Evolutionary conservation across 1,140 invertebrate species (phyloP).

Genomic region (Cheumatopsyche charites): DNA sequence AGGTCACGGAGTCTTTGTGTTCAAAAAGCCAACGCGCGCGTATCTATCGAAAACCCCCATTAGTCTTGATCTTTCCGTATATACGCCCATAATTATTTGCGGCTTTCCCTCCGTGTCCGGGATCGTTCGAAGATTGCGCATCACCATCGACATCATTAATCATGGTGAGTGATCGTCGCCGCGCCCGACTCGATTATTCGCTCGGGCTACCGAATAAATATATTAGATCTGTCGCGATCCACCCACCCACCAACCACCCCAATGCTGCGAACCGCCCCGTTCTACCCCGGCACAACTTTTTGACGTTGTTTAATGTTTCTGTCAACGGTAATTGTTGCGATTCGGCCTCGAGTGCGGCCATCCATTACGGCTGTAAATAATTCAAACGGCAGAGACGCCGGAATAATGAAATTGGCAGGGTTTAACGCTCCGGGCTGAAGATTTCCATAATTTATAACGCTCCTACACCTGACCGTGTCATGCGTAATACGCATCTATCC

Average conservation of each 20-base stretch:
- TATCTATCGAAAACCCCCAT: constrained; percentile 17
- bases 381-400: constrained; percentile 34
- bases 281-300: constrained; percentile 37
- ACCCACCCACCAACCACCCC: neutral
- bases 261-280: neutral
- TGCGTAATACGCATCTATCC: neutral
- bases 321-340: constrained; percentile 46
- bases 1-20: neutral
- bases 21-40: neutral
- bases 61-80: constrained; percentile 22
- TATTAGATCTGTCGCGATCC: constrained; percentile 22
- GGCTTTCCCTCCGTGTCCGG: constrained; percentile 11
- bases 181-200: constrained; percentile 31
- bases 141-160: constrained; percentile 29
- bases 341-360: constrained; percentile 30
- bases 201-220: constrained; percentile 29
- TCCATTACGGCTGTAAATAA: constrained; percentile 45
- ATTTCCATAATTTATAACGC: constrained; percentile 37
- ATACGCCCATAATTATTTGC: constrained; percentile 16
- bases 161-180: constrained; percentile 21
- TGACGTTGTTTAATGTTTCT: constrained; percentile 47
- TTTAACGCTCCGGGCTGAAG: constrained; percentile 23
- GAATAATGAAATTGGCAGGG: constrained; percentile 42
- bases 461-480: constrained; percentile 24
- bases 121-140: constrained; percentile 29